phyloP scores from a whole-genome alignment of 2,113 vertebrate genomes.

The Psephotus haematonotus region DNA sequence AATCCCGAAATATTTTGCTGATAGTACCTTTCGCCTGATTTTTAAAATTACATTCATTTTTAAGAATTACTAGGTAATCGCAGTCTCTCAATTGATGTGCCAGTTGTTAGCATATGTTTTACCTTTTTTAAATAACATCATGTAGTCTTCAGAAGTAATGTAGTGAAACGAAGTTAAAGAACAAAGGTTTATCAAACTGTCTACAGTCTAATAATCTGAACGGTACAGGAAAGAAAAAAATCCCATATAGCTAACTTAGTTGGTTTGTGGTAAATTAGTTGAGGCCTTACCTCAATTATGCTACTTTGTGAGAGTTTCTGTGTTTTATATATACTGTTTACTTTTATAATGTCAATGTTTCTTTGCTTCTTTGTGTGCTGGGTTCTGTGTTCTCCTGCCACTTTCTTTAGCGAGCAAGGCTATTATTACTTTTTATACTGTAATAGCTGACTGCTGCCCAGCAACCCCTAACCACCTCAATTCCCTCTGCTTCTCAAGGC shows the following conservation, averaged over 20 bases:
- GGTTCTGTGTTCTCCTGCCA: conserved; percentile 47
- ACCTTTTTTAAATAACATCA: background rate
- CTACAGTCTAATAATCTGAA: background rate
- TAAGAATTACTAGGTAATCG: background rate
- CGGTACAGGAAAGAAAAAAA: background rate
- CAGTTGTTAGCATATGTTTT: background rate
- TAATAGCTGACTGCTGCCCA: conserved; percentile 58
- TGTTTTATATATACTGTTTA: conserved; percentile 34
- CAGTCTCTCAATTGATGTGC: background rate
- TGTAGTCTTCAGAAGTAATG: background rate
- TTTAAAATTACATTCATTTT: background rate
- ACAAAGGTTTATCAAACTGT: background rate
- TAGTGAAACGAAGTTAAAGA: background rate
- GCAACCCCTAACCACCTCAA: conserved; percentile 48
- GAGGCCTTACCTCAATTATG: conserved; percentile 34
- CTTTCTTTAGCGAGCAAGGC: conserved; percentile 16
- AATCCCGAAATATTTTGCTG: background rate
- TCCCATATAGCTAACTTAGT: conserved; percentile 21
- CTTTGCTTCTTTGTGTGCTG: conserved; percentile 2
- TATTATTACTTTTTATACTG: conserved; percentile 54
- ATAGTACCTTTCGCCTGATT: background rate
- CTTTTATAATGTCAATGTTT: conserved; percentile 49
- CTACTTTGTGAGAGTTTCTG: conserved; percentile 24
- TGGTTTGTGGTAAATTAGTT: conserved; percentile 30
- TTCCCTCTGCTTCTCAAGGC: conserved; percentile 49